Conservation (phyloP, 2,888 invertebrate genomes). For the Eilema caniola region DNA sequence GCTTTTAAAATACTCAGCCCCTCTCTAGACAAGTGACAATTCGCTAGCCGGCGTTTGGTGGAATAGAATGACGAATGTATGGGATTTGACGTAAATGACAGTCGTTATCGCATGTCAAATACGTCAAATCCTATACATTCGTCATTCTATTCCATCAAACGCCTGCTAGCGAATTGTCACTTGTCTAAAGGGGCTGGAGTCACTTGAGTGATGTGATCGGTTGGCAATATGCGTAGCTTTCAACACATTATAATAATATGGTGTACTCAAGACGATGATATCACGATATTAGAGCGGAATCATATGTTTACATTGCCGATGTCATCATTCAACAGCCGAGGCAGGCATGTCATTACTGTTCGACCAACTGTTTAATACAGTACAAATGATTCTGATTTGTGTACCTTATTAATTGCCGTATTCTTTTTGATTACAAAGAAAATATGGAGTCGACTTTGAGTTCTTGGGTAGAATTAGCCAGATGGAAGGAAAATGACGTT, state of each 20-base stretch:
- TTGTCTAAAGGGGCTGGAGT: too few relatives aligned
- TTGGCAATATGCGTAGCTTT: slow-evolving; percentile 32
- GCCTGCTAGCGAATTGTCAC: too few relatives aligned
- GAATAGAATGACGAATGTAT: too few relatives aligned
- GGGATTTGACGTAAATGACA: too few relatives aligned
- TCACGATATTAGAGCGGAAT: slow-evolving; percentile 47
- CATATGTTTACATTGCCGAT: slow-evolving; percentile 41
- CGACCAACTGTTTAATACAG: not conserved
- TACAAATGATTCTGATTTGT: not conserved
- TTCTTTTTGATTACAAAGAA: not conserved
- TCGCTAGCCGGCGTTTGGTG: too few relatives aligned
- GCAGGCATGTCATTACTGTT: not conserved
- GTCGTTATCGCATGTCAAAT: too few relatives aligned
- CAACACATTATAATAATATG: slow-evolving; percentile 12
- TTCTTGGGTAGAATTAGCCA: too few relatives aligned
- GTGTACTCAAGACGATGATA: slow-evolving; percentile 30
- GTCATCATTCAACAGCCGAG: slow-evolving; percentile 23
- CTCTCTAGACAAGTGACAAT: too few relatives aligned
- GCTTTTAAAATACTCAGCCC: slow-evolving; percentile 13
- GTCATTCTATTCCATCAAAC: too few relatives aligned
- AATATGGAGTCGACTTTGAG: not conserved
- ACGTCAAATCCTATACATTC: too few relatives aligned
- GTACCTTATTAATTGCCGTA: not conserved
- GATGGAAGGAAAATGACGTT: too few relatives aligned
- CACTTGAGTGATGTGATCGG: slow-evolving; percentile 22